Evolutionary conservation across 1,140 invertebrate genomes (phyloP).

Genomic region (Ooceraea biroi): DNA sequence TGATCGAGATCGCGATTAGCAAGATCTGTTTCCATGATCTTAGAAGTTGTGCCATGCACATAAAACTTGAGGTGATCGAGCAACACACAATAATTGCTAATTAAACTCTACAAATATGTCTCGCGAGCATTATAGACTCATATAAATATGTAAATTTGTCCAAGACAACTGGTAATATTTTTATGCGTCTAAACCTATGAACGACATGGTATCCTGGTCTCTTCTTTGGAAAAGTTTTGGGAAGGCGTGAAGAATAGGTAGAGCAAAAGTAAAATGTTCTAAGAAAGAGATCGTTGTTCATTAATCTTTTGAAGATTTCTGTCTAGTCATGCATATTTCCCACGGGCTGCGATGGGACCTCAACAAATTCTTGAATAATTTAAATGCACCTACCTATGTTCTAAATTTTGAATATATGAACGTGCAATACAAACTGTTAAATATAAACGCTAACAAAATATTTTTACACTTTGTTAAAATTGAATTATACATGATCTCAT

Average conservation of each 20-base stretch:
- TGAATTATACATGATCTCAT: too few species aligned
- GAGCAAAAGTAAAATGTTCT: not conserved
- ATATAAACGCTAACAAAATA: too few species aligned
- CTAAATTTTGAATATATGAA: not conserved
- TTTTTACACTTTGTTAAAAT: not conserved
- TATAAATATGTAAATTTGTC: too few species aligned
- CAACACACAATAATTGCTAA: conserved; percentile 3
- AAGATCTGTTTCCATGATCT: conserved; percentile 46
- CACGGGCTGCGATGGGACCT: not conserved
- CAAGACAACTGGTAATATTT: too few species aligned
- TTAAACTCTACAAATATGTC: not conserved
- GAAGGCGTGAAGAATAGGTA: conserved; percentile 43
- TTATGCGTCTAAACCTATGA: too few species aligned
- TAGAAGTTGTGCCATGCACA: not conserved
- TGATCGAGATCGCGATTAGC: not conserved
- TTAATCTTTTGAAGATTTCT: conserved; percentile 42
- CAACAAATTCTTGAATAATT: conserved; percentile 5
- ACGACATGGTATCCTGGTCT: not conserved
- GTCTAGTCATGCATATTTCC: conserved; percentile 22
- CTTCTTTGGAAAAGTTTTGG: not conserved
- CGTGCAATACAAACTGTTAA: not conserved
- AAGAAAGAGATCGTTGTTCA: conserved; percentile 33
- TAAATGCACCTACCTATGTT: conserved; percentile 20
- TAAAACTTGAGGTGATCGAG: conserved; percentile 5
- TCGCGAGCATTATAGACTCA: too few species aligned